phyloP scores from a whole-genome alignment of 2,797 vertebrate genomes.

The Neostethus bicornis region DNA sequence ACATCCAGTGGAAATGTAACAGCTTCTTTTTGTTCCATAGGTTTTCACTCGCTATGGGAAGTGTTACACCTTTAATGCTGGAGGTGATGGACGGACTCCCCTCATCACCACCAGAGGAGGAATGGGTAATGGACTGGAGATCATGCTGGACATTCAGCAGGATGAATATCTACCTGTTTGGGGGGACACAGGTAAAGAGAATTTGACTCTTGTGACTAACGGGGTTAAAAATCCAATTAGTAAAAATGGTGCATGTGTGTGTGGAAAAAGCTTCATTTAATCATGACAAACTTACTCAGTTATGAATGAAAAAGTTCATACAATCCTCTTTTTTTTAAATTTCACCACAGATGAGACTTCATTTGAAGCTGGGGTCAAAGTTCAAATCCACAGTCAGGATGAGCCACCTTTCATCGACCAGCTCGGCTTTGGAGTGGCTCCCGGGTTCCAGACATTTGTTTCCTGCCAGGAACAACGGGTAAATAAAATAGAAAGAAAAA shows the following conservation, averaged over 20 bases:
- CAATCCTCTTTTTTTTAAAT: neutral
- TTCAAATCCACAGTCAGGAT: slow-evolving; percentile 97
- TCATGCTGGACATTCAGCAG: slow-evolving; percentile 99
- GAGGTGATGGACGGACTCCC: slow-evolving; percentile 83
- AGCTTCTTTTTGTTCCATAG: slow-evolving; percentile 66
- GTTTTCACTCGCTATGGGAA: slow-evolving; percentile 96
- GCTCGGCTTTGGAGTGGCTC: slow-evolving; percentile 89
- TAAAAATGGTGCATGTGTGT: slow-evolving; percentile 4
- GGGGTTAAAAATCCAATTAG: too few relatives aligned
- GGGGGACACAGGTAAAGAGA: slow-evolving; percentile 91
- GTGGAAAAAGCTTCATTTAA: too few relatives aligned
- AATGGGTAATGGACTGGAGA: slow-evolving; percentile 95
- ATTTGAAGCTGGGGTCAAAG: slow-evolving; percentile 96
- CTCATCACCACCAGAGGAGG: slow-evolving; percentile 94
- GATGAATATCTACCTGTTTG: slow-evolving; percentile 97
- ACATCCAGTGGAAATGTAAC: slow-evolving; percentile 63
- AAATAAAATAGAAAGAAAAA: slow-evolving; percentile 18
- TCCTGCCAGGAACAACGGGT: slow-evolving; percentile 85
- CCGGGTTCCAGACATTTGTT: slow-evolving; percentile 84
- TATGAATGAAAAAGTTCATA: slow-evolving; percentile 1
- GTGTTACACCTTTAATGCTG: slow-evolving; percentile 97
- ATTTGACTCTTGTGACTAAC: neutral
- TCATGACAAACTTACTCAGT: neutral
- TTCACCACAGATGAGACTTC: slow-evolving; percentile 89
- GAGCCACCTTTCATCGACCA: slow-evolving; percentile 97